Percentiles rank a stretch among this genome's conserved stretches.
Evolutionary conservation across 2,797 vertebrate genomes (phyloP).

Genomic region (Acestrorhynchus altus): DNA sequence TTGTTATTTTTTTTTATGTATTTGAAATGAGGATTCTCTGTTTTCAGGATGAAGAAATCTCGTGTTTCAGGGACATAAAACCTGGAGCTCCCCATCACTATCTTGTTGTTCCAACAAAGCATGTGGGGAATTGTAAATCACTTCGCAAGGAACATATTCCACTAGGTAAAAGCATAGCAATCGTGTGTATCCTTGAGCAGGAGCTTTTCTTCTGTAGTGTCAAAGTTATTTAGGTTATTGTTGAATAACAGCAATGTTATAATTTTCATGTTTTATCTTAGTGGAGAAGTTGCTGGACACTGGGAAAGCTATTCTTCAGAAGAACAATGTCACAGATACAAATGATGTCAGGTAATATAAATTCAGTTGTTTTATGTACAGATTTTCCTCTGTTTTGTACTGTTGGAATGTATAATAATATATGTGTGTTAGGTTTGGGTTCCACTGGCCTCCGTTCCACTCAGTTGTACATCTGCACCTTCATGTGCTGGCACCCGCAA

Average conservation of each 20-base stretch:
- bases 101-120: slow-evolving; percentile 90
- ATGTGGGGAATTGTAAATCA: slow-evolving; percentile 91
- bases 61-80: slow-evolving; percentile 92
- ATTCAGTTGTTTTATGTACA: too few species aligned
- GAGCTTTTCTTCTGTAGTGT: neutral
- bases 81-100: slow-evolving; percentile 93
- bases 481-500: slow-evolving; percentile 92
- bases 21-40: neutral
- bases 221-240: neutral
- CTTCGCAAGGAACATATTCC: slow-evolving; percentile 84
- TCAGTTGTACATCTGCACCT: slow-evolving; percentile 94
- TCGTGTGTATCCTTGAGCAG: neutral
- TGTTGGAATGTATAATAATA: slow-evolving; percentile 13
- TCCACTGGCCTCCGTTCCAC: slow-evolving; percentile 95
- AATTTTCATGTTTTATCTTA: slow-evolving; percentile 60
- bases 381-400: neutral
- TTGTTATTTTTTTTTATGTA: neutral
- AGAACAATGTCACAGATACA: slow-evolving; percentile 85
- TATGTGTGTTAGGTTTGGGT: slow-evolving; percentile 87
- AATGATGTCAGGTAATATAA: slow-evolving; percentile 85
- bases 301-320: slow-evolving; percentile 88
- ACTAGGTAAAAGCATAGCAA: slow-evolving; percentile 76
- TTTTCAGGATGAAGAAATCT: slow-evolving; percentile 86
- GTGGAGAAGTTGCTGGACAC: slow-evolving; percentile 89
- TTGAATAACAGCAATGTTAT: neutral